These are phyloP conservation scores for Nasonia giraulti DNA, from an alignment of 1,140 invertebrate genomes.

Conservation along the genomic window DNA sequence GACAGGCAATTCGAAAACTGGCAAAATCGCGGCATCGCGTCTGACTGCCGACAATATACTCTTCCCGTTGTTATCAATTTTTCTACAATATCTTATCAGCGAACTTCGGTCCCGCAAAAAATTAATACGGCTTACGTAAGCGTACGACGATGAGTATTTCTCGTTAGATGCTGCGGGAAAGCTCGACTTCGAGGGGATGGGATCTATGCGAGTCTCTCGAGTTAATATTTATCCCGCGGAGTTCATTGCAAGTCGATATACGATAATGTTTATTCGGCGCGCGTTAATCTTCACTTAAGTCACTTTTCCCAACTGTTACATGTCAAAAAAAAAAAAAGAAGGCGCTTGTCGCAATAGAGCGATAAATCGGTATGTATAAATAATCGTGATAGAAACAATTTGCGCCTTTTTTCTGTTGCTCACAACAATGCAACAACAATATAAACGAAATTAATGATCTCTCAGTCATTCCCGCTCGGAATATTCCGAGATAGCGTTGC, in stretches of 20 bases:
- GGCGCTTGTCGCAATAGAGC: too few relatives aligned
- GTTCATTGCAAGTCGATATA: constrained; percentile 36
- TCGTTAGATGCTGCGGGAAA: background rate
- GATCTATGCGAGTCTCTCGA: too few relatives aligned
- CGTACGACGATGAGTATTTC: background rate
- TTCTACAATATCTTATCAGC: background rate
- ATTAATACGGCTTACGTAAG: constrained; percentile 6
- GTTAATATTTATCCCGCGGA: constrained; percentile 30
- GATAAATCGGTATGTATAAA: too few relatives aligned
- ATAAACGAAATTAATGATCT: constrained; percentile 46
- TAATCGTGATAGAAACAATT: background rate
- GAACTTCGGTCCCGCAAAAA: background rate
- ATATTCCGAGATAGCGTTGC: constrained; percentile 48
- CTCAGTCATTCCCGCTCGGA: constrained; percentile 34
- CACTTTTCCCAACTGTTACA: constrained; percentile 3
- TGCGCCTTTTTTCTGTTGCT: background rate
- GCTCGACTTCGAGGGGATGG: too few relatives aligned
- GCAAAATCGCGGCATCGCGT: background rate
- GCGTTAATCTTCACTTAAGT: constrained; percentile 18
- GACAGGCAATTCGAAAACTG: background rate
- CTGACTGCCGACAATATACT: background rate
- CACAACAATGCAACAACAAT: constrained; percentile 4
- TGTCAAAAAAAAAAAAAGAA: background rate
- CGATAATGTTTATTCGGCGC: constrained; percentile 35
- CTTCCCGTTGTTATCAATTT: background rate